Evolutionary conservation across 2,888 invertebrate species (phyloP), one percentile per base, ranked within the genome.

Genomic region (Polymixis lichenea): DNA sequence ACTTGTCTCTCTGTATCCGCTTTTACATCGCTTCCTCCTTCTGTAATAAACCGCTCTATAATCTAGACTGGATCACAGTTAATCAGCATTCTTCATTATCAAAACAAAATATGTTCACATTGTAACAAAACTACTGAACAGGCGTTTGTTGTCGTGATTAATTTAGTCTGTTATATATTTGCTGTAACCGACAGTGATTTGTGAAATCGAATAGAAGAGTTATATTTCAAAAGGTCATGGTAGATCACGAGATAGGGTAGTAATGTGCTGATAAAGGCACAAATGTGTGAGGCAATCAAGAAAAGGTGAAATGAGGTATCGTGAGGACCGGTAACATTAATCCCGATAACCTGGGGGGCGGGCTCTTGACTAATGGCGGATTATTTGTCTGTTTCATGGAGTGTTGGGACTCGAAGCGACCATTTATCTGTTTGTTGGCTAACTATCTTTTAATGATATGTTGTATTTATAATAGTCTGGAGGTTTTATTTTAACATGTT

Each of bases 361-460:
- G 87, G 78, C 89, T 83, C 89, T 86, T 91, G 90, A 93, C 89
- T 93, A 92, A 94, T 93, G 85, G 89, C 76, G 71, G 82, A 89
- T 87, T 92, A 93, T 94, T 94, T 92, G 92, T 94, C 91, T 90
- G 84, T 88, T 89, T 92, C 92, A 90, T 88, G 84, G 88, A 88
- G 87, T 89, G 86, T 87, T 84, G 78, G 79, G 83, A 86, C 80
- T 84, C 61, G 76, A 80, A 81, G 78, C 73, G 83, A 75, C 86
- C 76, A 82, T 89, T 86, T 86, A 85, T 89, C 80, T 83, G 78
- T 82, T 86, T 83, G 83, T 85, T 84, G 70, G 84, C 73, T 85
- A 88, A 88, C 86, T 85, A 86, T 88, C 28, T 75, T 78, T 78
- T 87, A 86, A 85, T 85, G 78, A 80, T 77, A 79, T 49, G 65